A percentile compares a stretch with the other conserved stretches of the same genome.
phyloP scores from a whole-genome alignment of 2,113 vertebrate species.

The Paraplagusia blochii region DNA sequence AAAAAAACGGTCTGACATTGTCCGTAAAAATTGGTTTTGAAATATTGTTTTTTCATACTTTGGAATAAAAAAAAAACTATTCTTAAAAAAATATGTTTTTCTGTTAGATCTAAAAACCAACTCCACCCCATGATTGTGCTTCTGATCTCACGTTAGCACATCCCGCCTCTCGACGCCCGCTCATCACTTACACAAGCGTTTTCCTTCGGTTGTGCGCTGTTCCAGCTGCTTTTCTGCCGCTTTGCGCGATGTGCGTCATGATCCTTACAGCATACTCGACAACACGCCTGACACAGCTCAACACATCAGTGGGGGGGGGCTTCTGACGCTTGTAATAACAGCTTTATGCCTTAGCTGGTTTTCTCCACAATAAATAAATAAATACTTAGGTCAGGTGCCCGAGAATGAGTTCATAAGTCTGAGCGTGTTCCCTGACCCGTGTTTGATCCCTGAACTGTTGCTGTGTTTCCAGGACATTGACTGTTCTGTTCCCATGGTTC shows the following conservation, averaged over 20 bases:
- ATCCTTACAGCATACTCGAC: constrained; percentile 12
- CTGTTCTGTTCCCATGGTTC: constrained; percentile 20
- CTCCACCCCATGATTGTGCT: constrained; percentile 53
- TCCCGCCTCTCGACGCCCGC: constrained; percentile 39
- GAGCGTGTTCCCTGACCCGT: constrained; percentile 43
- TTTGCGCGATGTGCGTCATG: constrained; percentile 9
- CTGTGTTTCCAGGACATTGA: constrained; percentile 28
- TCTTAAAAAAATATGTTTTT: constrained; percentile 43
- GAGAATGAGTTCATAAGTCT: constrained; percentile 30
- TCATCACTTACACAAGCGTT: constrained; percentile 9
- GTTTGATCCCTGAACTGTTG: constrained; percentile 55
- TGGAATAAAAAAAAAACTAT: constrained; percentile 26
- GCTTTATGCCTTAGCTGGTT: constrained; percentile 60
- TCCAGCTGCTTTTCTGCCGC: constrained; percentile 2
- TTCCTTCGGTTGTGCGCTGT: not conserved
- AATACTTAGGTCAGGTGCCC: constrained; percentile 62
- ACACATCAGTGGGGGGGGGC: constrained; percentile 18
- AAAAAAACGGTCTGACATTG: constrained; percentile 30
- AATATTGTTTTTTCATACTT: constrained; percentile 41
- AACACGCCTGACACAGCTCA: constrained; percentile 24
- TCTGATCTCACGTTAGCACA: constrained; percentile 45
- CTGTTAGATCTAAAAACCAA: constrained; percentile 47
- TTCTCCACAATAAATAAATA: constrained; percentile 74
- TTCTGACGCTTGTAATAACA: constrained; percentile 44
- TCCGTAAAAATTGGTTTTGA: constrained; percentile 50